These are phyloP conservation scores for Pterostichus madidus DNA, from an alignment of 2,888 invertebrate species.

Conservation along the genomic window DNA sequence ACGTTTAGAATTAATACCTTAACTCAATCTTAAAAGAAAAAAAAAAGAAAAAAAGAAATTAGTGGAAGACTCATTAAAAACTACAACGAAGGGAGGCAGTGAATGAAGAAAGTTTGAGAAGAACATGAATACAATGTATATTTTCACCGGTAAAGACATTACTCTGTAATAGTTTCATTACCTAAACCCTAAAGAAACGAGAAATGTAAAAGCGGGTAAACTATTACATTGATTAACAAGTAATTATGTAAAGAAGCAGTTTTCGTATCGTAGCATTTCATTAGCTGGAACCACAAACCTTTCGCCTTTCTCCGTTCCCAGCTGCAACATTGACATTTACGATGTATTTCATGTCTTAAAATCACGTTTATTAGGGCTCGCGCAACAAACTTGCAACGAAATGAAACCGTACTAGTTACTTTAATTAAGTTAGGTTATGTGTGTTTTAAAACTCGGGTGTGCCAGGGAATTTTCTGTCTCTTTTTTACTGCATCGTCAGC, in stretches of 20 bases:
- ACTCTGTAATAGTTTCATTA: too few relatives aligned
- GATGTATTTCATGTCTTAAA: conserved; percentile 18
- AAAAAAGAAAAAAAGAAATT: too few relatives aligned
- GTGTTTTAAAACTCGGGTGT: background rate
- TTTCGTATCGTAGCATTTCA: background rate
- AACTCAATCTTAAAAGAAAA: too few relatives aligned
- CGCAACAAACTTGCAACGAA: conserved; percentile 5
- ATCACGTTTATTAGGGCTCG: conserved; percentile 1
- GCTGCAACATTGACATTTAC: conserved; percentile 20
- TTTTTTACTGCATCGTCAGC: background rate
- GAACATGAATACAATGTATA: too few relatives aligned
- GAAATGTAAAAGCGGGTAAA: too few relatives aligned
- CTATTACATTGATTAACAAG: conserved; percentile 1
- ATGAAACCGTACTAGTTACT: conserved; percentile 17
- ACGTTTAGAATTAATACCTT: too few relatives aligned
- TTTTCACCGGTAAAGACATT: too few relatives aligned
- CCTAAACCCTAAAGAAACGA: too few relatives aligned
- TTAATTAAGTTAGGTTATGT: conserved; percentile 1
- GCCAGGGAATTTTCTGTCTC: background rate
- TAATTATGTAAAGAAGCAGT: conserved; percentile 5
- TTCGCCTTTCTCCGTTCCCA: background rate
- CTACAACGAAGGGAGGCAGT: too few relatives aligned
- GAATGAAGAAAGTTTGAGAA: too few relatives aligned
- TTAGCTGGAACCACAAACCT: background rate
- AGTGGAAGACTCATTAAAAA: too few relatives aligned